Percentiles rank a stretch among this genome's conserved stretches.
These are phyloP conservation scores for Coenobita brevimanus DNA, from an alignment of 1,140 invertebrate species.

Conservation along the genomic window DNA sequence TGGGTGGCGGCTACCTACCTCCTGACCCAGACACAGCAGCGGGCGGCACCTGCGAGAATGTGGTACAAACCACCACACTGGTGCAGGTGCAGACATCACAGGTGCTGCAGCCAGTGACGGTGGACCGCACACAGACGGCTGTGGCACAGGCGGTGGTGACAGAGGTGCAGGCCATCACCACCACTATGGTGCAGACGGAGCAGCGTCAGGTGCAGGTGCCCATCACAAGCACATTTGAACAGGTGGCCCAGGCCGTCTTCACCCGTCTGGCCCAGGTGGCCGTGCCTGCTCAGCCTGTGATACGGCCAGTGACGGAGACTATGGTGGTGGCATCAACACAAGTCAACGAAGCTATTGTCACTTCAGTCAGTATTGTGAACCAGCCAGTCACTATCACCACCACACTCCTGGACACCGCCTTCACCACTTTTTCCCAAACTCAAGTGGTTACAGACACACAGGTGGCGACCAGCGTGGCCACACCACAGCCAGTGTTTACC, in stretches of 20 bases:
- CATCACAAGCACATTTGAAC: constrained; percentile 56
- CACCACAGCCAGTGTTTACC: constrained; percentile 2
- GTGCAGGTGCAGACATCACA: constrained; percentile 24
- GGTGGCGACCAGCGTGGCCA: constrained; percentile 20
- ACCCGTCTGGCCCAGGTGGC: constrained; percentile 30
- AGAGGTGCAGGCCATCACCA: constrained; percentile 60
- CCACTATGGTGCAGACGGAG: constrained; percentile 61
- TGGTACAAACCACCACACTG: constrained; percentile 34
- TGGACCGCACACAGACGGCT: constrained; percentile 41
- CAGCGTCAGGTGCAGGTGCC: constrained; percentile 51
- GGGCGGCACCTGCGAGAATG: constrained; percentile 21
- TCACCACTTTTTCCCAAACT: constrained; percentile 27
- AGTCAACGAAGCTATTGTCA: constrained; percentile 45
- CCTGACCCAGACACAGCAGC: constrained; percentile 6
- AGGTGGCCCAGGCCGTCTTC: constrained; percentile 35
- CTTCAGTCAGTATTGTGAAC: constrained; percentile 7
- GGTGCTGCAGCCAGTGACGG: constrained; percentile 54
- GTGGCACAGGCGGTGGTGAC: constrained; percentile 53
- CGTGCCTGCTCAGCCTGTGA: constrained; percentile 47
- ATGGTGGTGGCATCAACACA: constrained; percentile 42
- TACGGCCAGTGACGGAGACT: constrained; percentile 38
- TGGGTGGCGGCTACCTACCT: constrained; percentile 51
- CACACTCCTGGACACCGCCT: constrained; percentile 36
- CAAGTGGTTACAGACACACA: constrained; percentile 29
- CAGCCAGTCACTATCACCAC: constrained; percentile 34